Conservation (phyloP, 1,140 invertebrate genomes). For the Saxidomus purpurata region DNA sequence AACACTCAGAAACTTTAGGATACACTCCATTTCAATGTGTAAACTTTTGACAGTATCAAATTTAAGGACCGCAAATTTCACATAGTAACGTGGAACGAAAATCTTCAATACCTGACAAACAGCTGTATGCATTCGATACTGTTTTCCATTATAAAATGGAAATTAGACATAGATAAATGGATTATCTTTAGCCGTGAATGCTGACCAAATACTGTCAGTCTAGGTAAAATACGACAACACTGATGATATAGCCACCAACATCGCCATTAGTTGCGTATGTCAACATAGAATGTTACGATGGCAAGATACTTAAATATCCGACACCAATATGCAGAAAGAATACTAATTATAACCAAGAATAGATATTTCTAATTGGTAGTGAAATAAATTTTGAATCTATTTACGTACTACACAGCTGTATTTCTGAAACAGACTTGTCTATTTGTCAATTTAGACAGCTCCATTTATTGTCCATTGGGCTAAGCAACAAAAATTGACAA, state of each 20-base stretch:
- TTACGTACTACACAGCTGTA: too few relatives aligned
- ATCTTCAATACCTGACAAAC: constrained; percentile 33
- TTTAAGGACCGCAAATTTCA: constrained; percentile 8
- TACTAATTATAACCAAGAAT: not conserved
- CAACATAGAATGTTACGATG: not conserved
- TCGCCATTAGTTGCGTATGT: not conserved
- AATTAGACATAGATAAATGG: constrained; percentile 55
- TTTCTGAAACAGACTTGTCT: too few relatives aligned
- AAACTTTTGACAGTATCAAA: not conserved
- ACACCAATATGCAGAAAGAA: not conserved
- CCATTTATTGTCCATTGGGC: too few relatives aligned
- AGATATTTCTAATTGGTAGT: too few relatives aligned
- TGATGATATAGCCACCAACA: not conserved
- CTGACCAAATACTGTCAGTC: constrained; percentile 30
- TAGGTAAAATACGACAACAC: not conserved
- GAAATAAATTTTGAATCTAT: not conserved
- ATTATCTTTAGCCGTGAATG: not conserved
- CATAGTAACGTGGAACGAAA: not conserved
- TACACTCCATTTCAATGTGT: not conserved
- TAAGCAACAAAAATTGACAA: too few relatives aligned
- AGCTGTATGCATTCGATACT: constrained; percentile 34
- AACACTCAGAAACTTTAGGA: too few relatives aligned
- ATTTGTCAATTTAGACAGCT: too few relatives aligned
- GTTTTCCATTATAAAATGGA: constrained; percentile 62
- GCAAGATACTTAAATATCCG: not conserved